A percentile compares a stretch with the other conserved stretches of the same genome.
These are phyloP conservation scores for Spisula solida DNA, from an alignment of 2,888 invertebrate species.

Conservation along the genomic window DNA sequence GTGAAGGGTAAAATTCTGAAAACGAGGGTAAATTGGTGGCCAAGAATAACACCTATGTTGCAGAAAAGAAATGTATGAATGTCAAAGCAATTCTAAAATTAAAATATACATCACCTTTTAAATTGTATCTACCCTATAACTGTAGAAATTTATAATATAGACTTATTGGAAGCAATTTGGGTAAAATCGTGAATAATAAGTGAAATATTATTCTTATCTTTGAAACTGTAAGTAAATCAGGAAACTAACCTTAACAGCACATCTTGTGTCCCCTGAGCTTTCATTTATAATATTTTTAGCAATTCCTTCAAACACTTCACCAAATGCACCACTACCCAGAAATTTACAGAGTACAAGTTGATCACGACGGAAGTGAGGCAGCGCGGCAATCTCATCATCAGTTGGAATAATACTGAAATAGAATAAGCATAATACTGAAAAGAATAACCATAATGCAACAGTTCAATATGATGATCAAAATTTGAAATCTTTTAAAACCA, in stretches of 20 bases:
- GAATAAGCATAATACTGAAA: neutral
- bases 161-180: too few relatives aligned
- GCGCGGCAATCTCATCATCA: conserved; percentile 93
- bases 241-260: conserved; percentile 87
- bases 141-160: too few relatives aligned
- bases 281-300: conserved; percentile 88
- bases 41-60: too few relatives aligned
- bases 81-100: too few relatives aligned
- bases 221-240: neutral
- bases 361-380: conserved; percentile 94
- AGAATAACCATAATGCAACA: too few relatives aligned
- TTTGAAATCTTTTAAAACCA: neutral
- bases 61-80: too few relatives aligned
- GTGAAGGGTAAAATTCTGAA: too few relatives aligned
- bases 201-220: too few relatives aligned
- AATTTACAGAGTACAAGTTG: conserved; percentile 96
- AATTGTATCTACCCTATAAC: too few relatives aligned
- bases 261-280: conserved; percentile 82
- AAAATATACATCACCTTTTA: too few relatives aligned
- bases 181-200: too few relatives aligned
- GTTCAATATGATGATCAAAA: neutral
- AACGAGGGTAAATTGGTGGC: too few relatives aligned
- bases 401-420: conserved; percentile 89
- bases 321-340: conserved; percentile 98
- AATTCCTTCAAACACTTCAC: conserved; percentile 98